Evolutionary conservation across 2,888 invertebrate species (phyloP).

Genomic region (Oxyscelio sp.): DNA sequence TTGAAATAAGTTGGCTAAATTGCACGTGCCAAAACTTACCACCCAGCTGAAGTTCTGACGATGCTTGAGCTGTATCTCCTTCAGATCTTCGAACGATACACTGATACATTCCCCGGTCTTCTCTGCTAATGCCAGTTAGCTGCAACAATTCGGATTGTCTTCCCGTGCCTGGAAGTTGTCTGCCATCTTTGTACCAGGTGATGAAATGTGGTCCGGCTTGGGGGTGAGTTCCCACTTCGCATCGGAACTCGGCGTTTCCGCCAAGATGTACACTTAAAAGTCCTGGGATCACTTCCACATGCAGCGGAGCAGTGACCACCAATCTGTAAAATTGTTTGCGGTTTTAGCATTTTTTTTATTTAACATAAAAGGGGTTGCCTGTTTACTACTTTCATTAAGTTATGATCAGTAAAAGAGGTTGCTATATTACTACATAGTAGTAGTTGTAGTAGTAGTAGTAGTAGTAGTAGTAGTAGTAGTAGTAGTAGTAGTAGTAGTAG

Average conservation of each 20-base stretch:
- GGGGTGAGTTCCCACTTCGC: conserved; percentile 86
- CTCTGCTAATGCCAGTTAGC: conserved; percentile 91
- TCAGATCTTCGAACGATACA: conserved; percentile 92
- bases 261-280: conserved; percentile 93
- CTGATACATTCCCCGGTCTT: conserved; percentile 94
- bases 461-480: too few relatives aligned
- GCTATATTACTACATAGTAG: too few relatives aligned
- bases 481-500: too few relatives aligned
- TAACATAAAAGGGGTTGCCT: too few relatives aligned
- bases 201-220: conserved; percentile 90
- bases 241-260: conserved; percentile 92
- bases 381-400: too few relatives aligned
- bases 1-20: conserved; percentile 27
- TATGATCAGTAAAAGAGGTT: too few relatives aligned
- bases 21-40: conserved; percentile 89
- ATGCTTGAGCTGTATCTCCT: conserved; percentile 93
- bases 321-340: too few relatives aligned
- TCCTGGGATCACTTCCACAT: conserved; percentile 91
- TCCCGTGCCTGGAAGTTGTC: conserved; percentile 91
- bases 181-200: conserved; percentile 92
- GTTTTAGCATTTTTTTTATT: too few relatives aligned
- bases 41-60: conserved; percentile 93
- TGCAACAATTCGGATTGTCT: conserved; percentile 91
- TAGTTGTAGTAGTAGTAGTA: too few relatives aligned
- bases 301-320: conserved; percentile 91